Base-by-base conservation (phyloP, 2,888 invertebrate species). In the Scaptomyza flava region DNA sequence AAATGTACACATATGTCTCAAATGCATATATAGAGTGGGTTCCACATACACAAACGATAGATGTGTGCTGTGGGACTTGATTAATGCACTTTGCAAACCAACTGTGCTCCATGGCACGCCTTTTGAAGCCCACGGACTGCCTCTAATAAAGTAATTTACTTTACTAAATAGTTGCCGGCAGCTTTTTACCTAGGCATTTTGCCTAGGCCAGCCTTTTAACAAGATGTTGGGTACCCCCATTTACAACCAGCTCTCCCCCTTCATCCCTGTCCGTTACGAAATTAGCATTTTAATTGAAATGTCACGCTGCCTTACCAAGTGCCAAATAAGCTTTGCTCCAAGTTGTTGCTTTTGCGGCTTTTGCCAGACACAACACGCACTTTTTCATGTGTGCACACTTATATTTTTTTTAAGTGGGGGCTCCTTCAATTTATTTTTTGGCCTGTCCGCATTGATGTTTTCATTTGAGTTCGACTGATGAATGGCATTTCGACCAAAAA, bases 271-370 rank as follows among this genome's bases (percentile, higher is more conserved):
- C 60, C 67, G 46, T 64, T 68, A 27, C 62, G 58, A 89, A 89
- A 89, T 89, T 89, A 79, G 89, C 89, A 89, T 89, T 89, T 89
- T 89, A 89, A 89, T 89, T 89, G 89, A 89, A 89, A 87, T 81
- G 84, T 89, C 89, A 89, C 89, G 85, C 81, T 57, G 77, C 73
- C 72, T 17, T 75, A 76, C 82, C 80, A 85, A 82, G 79, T 82
- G 86, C 76, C 76, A 76, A 77, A 72, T 72, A 69, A 69, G 69
- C 72, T 76, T 68, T 59, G 54, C 54, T 52, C 62, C 47, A 58
- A 66, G 30, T 57, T 43, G 46, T 57, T 48, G 36, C 48, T 36
- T 36, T 36, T 50, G 9, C 64, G 54, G 46, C 60, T 71, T 61
- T 63, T 38, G 17, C 51, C 60, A 67, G 53, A 61, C 83, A 82